Percentiles rank a stretch among this genome's conserved stretches.
phyloP scores from a whole-genome alignment of 2,113 vertebrate species.

The Myodes glareolus region DNA sequence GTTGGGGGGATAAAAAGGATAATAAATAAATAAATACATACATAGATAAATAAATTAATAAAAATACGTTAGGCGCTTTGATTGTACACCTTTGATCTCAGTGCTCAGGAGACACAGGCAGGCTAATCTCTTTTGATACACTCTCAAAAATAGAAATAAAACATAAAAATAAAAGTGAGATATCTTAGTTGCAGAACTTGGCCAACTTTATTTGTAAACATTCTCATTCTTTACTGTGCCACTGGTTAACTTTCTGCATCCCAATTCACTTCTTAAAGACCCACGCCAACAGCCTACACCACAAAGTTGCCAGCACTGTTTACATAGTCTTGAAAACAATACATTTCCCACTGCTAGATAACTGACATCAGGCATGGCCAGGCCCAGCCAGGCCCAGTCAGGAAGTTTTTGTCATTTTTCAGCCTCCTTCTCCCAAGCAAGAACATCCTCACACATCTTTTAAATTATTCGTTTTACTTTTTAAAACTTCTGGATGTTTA shows the following conservation, averaged over 20 bases:
- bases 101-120: background rate
- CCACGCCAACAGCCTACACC: background rate
- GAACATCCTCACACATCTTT: background rate
- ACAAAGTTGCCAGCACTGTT: background rate
- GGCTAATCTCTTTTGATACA: background rate
- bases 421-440: background rate
- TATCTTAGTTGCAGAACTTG: background rate
- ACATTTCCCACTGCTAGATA: background rate
- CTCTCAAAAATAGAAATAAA: background rate
- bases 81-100: background rate
- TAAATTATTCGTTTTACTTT: constrained; percentile 63
- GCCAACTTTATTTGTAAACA: constrained; percentile 33
- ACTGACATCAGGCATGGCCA: constrained; percentile 26
- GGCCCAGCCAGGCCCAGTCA: constrained; percentile 22
- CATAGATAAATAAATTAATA: background rate
- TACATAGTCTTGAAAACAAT: constrained; percentile 24
- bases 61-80: background rate
- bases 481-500: constrained; percentile 52
- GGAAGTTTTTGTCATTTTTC: background rate
- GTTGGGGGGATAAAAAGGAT: no score
- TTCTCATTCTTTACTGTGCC: background rate
- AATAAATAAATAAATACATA: no score
- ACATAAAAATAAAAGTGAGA: background rate
- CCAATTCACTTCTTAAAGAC: constrained; percentile 27
- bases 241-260: background rate